These are phyloP conservation scores for Parnassius smintheus DNA, from an alignment of 2,888 invertebrate genomes.

Conservation along the genomic window DNA sequence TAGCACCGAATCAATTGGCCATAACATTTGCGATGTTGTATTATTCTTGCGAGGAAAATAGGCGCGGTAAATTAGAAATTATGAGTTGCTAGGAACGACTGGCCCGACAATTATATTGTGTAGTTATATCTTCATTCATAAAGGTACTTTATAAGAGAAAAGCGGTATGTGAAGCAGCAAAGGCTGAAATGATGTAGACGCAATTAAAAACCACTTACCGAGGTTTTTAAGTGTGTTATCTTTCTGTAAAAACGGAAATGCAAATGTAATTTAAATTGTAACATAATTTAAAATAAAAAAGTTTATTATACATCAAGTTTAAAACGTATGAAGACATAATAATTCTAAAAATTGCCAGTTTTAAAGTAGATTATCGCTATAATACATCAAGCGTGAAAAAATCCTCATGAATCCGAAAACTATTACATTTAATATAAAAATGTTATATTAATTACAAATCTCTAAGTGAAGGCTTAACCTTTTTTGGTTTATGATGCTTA, in stretches of 20 bases:
- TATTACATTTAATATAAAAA: too few species aligned
- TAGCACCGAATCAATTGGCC: conserved; percentile 66
- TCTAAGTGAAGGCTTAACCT: too few species aligned
- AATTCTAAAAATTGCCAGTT: too few species aligned
- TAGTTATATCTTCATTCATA: background rate
- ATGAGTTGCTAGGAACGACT: conserved; percentile 1
- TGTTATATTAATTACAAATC: too few species aligned
- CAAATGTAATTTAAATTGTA: too few species aligned
- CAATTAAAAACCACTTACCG: conserved; percentile 24
- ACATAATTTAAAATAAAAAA: too few species aligned
- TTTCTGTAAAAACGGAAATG: conserved; percentile 13
- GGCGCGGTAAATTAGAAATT: conserved; percentile 21
- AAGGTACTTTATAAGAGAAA: conserved; percentile 2
- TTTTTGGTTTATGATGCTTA: too few species aligned
- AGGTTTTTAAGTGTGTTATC: conserved; percentile 3
- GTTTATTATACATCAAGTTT: too few species aligned
- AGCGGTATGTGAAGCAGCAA: conserved; percentile 2
- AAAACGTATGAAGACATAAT: too few species aligned
- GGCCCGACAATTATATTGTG: background rate
- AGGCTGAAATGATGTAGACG: conserved; percentile 7
- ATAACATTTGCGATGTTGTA: conserved; percentile 15
- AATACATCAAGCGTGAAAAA: background rate
- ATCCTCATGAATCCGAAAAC: too few species aligned
- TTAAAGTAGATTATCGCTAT: too few species aligned
- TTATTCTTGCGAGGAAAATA: conserved; percentile 22